Evolutionary conservation across 1,140 invertebrate genomes (phyloP).

Genomic region (Ostrea edulis): DNA sequence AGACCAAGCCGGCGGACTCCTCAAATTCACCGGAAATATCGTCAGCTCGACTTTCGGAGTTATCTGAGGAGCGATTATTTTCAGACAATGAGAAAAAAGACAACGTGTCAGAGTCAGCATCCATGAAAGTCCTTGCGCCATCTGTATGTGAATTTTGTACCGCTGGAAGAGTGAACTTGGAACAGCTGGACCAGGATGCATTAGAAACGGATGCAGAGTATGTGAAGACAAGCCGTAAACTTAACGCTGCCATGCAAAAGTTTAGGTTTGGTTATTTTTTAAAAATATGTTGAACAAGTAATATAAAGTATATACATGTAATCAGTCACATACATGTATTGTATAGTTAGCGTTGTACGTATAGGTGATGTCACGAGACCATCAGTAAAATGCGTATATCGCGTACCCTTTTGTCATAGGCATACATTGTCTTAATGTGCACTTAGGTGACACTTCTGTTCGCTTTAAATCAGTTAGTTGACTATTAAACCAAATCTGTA

Average conservation of each 20-base stretch:
- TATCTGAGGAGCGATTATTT: not conserved
- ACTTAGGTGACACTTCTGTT: no score
- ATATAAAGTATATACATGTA: no score
- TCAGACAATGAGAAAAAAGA: not conserved
- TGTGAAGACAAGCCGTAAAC: not conserved
- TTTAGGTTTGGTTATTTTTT: not conserved
- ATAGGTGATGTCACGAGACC: no score
- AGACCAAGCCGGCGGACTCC: not conserved
- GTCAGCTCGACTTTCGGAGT: not conserved
- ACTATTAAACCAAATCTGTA: no score
- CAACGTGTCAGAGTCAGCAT: not conserved
- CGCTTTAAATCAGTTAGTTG: no score
- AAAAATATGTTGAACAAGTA: no score
- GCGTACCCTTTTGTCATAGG: no score
- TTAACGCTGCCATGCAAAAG: constrained; percentile 19
- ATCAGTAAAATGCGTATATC: no score
- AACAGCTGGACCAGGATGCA: not conserved
- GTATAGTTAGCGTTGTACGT: no score
- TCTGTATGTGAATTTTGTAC: not conserved
- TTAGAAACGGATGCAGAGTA: not conserved
- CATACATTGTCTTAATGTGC: no score
- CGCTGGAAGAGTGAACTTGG: not conserved
- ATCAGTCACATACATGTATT: no score
- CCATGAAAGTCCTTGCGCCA: not conserved
- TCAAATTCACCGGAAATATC: not conserved